A percentile compares a stretch with the other conserved stretches of the same genome.
These are phyloP conservation scores for Castor canadensis DNA, from an alignment of 2,113 vertebrate species.

Conservation along the genomic window DNA sequence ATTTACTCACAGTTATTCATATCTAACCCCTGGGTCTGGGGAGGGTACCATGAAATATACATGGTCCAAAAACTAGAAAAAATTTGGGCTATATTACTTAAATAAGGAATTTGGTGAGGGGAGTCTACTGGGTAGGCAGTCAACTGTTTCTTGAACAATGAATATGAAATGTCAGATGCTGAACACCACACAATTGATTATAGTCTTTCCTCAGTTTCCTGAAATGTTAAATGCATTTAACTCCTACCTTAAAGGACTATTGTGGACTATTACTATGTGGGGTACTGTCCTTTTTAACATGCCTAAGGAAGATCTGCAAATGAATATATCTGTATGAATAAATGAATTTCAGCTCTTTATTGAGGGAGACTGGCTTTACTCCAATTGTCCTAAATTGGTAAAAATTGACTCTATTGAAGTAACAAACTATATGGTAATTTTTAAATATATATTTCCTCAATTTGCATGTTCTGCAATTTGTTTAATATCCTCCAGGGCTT, in stretches of 20 bases:
- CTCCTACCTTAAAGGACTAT: neutral
- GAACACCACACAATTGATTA: neutral
- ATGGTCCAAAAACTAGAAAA: neutral
- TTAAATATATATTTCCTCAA: conserved; percentile 21
- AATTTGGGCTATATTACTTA: conserved; percentile 5
- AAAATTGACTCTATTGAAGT: neutral
- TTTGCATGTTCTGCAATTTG: neutral
- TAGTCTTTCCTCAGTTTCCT: neutral
- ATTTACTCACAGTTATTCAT: neutral
- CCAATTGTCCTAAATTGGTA: neutral
- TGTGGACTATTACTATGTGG: neutral
- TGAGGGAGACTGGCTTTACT: neutral
- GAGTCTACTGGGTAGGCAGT: neutral
- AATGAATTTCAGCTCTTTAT: neutral
- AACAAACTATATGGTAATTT: neutral
- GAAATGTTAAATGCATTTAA: neutral
- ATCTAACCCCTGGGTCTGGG: neutral
- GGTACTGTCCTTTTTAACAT: neutral
- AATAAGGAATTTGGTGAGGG: neutral
- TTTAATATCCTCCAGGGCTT: neutral
- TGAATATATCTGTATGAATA: neutral
- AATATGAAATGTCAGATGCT: neutral
- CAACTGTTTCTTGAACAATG: neutral
- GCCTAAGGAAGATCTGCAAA: neutral
- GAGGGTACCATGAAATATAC: neutral